Evolutionary conservation across 2,797 vertebrate genomes (phyloP).

Genomic region (Crypturellus tataupa): DNA sequence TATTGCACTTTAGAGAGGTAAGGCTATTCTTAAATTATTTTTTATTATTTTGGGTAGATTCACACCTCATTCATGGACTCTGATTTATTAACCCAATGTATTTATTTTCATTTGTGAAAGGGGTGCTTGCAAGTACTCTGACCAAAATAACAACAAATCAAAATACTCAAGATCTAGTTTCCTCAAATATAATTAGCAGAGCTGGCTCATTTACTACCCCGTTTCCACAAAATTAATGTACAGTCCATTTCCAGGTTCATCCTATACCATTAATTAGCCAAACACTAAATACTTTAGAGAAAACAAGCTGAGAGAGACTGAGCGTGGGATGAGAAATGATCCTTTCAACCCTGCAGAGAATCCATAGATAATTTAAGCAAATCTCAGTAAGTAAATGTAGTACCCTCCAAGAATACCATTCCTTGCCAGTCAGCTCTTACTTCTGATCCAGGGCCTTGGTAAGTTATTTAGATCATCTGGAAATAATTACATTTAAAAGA

Average conservation of each 20-base stretch:
- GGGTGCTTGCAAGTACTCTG: neutral
- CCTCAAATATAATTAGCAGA: neutral
- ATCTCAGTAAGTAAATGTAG: no score
- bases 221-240: neutral
- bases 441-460: neutral
- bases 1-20: neutral
- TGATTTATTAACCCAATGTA: neutral
- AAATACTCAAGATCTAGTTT: constrained; percentile 17
- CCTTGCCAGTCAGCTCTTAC: neutral
- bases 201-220: neutral
- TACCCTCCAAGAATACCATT: neutral
- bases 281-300: neutral
- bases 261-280: neutral
- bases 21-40: neutral
- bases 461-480: neutral
- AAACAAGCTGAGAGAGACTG: neutral
- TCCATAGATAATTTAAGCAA: neutral
- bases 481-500: neutral
- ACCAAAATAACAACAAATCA: constrained; percentile 25
- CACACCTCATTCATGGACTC: neutral
- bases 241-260: neutral
- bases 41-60: neutral
- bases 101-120: constrained; percentile 13
- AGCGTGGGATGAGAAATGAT: neutral
- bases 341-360: neutral